These are phyloP conservation scores for Drosophila merina DNA, from an alignment of 2,888 invertebrate genomes.

Conservation along the genomic window DNA sequence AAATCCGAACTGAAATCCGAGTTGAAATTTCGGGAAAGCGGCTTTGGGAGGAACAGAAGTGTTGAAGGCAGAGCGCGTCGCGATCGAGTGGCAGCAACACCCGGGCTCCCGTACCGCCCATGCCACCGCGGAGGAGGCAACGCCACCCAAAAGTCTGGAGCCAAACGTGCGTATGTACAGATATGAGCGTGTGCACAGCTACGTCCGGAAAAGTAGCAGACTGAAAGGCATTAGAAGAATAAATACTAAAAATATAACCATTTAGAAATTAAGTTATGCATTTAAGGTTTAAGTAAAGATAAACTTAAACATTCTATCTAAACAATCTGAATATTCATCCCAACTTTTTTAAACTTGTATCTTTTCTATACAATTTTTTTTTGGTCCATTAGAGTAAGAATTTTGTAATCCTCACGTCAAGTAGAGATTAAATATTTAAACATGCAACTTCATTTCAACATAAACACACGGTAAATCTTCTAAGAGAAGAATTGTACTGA, in stretches of 20 bases:
- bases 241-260: not conserved
- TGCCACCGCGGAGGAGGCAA: conserved; percentile 20
- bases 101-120: conserved; percentile 10
- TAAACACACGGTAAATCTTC: not conserved
- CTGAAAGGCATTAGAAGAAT: not conserved
- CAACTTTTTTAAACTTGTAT: not conserved
- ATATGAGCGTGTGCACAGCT: conserved; percentile 11
- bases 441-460: conserved; percentile 3
- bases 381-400: not conserved
- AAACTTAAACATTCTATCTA: too few species aligned
- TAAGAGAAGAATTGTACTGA: not conserved
- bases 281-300: too few species aligned
- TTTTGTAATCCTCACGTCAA: not conserved
- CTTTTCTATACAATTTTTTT: not conserved
- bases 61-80: conserved; percentile 66
- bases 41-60: conserved; percentile 76
- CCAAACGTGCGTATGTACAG: conserved; percentile 44
- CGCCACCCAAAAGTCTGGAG: conserved; percentile 50
- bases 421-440: not conserved
- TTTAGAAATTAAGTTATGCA: not conserved
- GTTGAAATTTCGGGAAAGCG: conserved; percentile 82
- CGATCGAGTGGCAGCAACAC: conserved; percentile 41
- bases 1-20: conserved; percentile 84
- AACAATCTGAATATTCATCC: too few species aligned
- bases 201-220: not conserved